A percentile compares a stretch with the other conserved stretches of the same genome.
phyloP scores from a whole-genome alignment of 2,113 vertebrate genomes.

The Sialia sialis region DNA sequence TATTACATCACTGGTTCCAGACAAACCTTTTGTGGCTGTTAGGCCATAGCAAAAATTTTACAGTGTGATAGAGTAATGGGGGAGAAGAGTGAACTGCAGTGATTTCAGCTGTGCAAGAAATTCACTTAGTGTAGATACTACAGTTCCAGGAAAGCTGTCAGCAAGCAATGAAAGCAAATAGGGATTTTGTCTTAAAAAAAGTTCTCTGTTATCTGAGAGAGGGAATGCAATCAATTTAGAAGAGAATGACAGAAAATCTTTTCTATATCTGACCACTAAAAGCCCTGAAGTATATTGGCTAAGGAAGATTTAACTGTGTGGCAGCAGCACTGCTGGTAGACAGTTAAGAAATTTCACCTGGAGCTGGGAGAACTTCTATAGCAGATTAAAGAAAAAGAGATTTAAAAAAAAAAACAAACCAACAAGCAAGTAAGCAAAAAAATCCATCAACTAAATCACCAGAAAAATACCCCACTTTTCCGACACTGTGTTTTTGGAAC shows the following conservation, averaged over 20 bases:
- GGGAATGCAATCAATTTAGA: neutral
- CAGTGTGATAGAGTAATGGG: neutral
- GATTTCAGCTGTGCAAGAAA: neutral
- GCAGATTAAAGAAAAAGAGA: neutral
- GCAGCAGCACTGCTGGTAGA: neutral
- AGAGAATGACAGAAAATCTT: slow-evolving; percentile 7
- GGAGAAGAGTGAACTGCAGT: neutral
- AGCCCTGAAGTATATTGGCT: neutral
- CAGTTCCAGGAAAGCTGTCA: slow-evolving; percentile 27
- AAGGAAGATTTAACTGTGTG: neutral
- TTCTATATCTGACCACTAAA: slow-evolving; percentile 18
- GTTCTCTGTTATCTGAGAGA: neutral
- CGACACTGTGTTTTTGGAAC: neutral
- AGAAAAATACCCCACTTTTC: neutral
- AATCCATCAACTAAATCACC: neutral
- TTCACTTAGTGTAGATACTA: neutral
- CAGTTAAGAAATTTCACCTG: neutral
- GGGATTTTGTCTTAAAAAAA: neutral
- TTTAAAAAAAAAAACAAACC: neutral
- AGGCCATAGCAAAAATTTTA: neutral
- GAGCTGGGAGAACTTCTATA: neutral
- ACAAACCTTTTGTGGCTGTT: neutral
- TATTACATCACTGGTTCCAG: neutral
- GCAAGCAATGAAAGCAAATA: slow-evolving; percentile 13
- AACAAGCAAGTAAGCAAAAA: neutral